A percentile compares a stretch with the other conserved stretches of the same genome.
These are phyloP conservation scores for Acleris literana DNA, from an alignment of 2,888 invertebrate genomes.

Conservation along the genomic window DNA sequence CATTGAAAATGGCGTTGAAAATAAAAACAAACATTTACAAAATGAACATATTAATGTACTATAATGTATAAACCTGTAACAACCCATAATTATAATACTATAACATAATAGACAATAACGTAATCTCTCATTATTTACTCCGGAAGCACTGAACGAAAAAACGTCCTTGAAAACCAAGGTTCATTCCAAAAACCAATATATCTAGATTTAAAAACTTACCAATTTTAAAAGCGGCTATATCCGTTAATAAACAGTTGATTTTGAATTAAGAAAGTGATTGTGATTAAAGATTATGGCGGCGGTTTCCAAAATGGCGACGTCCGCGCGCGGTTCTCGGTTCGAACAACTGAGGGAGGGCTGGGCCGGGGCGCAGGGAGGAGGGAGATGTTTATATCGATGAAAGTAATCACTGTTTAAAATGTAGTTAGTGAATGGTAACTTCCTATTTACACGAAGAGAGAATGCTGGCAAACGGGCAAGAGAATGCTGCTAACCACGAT, in stretches of 20 bases:
- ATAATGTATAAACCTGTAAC: background rate
- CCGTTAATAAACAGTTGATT: conserved; percentile 8
- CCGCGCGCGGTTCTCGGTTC: conserved; percentile 59
- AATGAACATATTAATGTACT: background rate
- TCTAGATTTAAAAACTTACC: conserved; percentile 7
- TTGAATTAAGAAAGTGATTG: background rate
- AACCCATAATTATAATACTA: background rate
- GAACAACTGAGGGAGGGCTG: conserved; percentile 71
- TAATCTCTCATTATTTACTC: conserved; percentile 22
- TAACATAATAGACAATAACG: conserved; percentile 1
- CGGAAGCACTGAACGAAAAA: conserved; percentile 40
- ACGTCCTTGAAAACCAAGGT: conserved; percentile 47
- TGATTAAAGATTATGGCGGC: conserved; percentile 3
- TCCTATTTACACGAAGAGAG: background rate
- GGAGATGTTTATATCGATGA: conserved; percentile 39
- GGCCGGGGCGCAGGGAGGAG: conserved; percentile 52
- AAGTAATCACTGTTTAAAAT: background rate
- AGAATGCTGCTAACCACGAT: too few relatives aligned
- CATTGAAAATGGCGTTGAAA: background rate
- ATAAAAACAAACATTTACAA: background rate
- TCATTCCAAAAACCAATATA: background rate
- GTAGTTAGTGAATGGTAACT: background rate
- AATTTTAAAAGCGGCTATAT: conserved; percentile 2
- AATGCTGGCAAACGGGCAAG: too few relatives aligned
- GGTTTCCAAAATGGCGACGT: conserved; percentile 52